Evolutionary conservation across 2,113 vertebrate species (phyloP).

Genomic region (Trematocara nigrifrons): DNA sequence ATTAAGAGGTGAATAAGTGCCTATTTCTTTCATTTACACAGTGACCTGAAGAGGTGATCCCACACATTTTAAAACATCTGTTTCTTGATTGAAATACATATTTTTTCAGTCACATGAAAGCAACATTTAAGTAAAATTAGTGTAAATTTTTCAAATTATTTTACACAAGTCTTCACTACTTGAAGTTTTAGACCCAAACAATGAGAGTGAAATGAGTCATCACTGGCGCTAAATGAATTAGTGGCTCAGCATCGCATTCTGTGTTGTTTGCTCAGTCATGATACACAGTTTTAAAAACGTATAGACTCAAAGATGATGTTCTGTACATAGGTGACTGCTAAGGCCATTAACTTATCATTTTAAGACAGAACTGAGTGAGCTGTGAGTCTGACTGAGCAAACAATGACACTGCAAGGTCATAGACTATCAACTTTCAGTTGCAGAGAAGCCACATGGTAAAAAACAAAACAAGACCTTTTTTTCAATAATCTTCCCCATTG

Average conservation of each 20-base stretch:
- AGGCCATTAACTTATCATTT: background rate
- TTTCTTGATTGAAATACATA: background rate
- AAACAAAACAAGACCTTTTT: background rate
- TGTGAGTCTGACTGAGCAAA: background rate
- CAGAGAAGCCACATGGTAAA: background rate
- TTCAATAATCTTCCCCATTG: background rate
- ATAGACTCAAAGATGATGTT: background rate
- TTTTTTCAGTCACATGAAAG: background rate
- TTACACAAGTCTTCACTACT: background rate
- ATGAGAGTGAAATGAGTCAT: background rate
- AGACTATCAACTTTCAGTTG: background rate
- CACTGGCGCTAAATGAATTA: background rate
- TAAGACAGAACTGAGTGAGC: background rate
- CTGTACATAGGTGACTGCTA: background rate
- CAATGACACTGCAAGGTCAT: background rate
- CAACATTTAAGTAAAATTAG: background rate
- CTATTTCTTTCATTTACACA: background rate
- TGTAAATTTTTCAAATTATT: background rate
- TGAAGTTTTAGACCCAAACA: background rate
- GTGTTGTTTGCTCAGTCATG: background rate
- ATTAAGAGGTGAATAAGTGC: constrained; percentile 20
- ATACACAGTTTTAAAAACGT: background rate
- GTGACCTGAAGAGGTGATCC: background rate
- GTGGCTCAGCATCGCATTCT: background rate
- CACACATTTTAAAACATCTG: background rate